These are phyloP conservation scores for Axea sp. DNA, from an alignment of 2,888 invertebrate species.

Conservation along the genomic window DNA sequence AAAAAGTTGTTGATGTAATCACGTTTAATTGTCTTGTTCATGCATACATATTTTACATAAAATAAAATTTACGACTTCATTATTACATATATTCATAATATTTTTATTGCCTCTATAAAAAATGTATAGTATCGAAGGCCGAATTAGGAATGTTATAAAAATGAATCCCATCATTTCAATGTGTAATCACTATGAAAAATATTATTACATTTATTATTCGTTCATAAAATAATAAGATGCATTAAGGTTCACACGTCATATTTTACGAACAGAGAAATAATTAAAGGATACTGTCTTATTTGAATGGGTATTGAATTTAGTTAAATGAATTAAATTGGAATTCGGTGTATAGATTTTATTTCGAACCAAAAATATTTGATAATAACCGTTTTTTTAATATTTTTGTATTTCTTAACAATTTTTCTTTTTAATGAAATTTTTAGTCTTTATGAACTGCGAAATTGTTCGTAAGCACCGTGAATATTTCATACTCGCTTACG, in stretches of 20 bases:
- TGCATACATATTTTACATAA: slow-evolving; percentile 21
- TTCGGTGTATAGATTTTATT: too few species aligned
- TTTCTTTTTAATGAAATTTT: too few species aligned
- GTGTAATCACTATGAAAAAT: slow-evolving; percentile 30
- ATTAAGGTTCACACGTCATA: background rate
- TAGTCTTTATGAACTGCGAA: slow-evolving; percentile 37
- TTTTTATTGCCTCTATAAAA: slow-evolving; percentile 32
- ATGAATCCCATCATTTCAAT: slow-evolving; percentile 27
- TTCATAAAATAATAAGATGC: slow-evolving; percentile 5
- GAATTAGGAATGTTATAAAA: slow-evolving; percentile 38
- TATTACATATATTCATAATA: slow-evolving; percentile 26
- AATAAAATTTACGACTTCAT: slow-evolving; percentile 30
- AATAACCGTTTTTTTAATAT: too few species aligned
- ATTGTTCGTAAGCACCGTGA: slow-evolving; percentile 40
- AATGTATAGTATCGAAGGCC: slow-evolving; percentile 22
- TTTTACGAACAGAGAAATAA: slow-evolving; percentile 8
- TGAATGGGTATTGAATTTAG: too few species aligned
- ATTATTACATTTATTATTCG: slow-evolving; percentile 15
- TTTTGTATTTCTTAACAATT: too few species aligned
- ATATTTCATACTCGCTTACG: slow-evolving; percentile 36
- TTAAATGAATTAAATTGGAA: too few species aligned
- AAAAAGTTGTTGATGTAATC: slow-evolving; percentile 25
- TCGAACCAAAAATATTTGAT: too few species aligned
- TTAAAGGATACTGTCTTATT: background rate
- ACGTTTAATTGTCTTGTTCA: slow-evolving; percentile 32